Percentiles rank a stretch among this genome's conserved stretches.
Evolutionary conservation across 2,797 vertebrate species (phyloP).

Genomic region (Cyprinodon diabolis): DNA sequence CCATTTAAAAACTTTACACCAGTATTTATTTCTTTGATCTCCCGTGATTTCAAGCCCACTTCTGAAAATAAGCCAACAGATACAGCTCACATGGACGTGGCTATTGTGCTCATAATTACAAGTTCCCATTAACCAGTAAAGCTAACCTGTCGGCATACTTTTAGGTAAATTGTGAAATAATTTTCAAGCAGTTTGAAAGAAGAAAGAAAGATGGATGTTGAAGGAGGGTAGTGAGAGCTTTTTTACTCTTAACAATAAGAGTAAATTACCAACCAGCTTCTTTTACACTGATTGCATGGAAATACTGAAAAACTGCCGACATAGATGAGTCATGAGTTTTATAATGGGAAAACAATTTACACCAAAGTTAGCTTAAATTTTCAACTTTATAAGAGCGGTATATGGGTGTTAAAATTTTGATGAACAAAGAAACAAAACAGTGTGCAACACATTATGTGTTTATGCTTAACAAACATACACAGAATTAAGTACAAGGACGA

Average conservation of each 20-base stretch:
- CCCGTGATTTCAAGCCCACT: not conserved
- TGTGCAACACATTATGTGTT: not conserved
- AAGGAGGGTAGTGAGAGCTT: not conserved
- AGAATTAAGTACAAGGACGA: no score
- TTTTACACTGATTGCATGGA: not conserved
- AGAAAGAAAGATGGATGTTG: not conserved
- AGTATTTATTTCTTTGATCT: conserved; percentile 23
- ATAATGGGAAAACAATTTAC: conserved; percentile 12
- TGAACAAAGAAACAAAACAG: not conserved
- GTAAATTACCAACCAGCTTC: conserved; percentile 13
- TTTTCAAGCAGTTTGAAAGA: not conserved
- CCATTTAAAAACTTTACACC: no score
- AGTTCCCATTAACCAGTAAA: not conserved
- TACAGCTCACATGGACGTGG: not conserved
- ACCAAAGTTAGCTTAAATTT: not conserved
- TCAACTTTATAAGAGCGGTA: no score
- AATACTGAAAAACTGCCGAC: conserved; percentile 8
- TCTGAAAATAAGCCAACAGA: not conserved
- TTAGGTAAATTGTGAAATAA: conserved; percentile 10
- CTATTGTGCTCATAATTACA: not conserved
- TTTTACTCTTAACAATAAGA: conserved; percentile 5
- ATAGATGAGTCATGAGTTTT: conserved; percentile 6
- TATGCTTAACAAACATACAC: no score
- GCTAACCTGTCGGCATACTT: not conserved
- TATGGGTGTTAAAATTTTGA: no score